Evolutionary conservation across 92 coral and sea anemone genomes (phyloP), one percentile per base, ranked within the genome.

Genomic region (Scolanthus callimorphus): DNA sequence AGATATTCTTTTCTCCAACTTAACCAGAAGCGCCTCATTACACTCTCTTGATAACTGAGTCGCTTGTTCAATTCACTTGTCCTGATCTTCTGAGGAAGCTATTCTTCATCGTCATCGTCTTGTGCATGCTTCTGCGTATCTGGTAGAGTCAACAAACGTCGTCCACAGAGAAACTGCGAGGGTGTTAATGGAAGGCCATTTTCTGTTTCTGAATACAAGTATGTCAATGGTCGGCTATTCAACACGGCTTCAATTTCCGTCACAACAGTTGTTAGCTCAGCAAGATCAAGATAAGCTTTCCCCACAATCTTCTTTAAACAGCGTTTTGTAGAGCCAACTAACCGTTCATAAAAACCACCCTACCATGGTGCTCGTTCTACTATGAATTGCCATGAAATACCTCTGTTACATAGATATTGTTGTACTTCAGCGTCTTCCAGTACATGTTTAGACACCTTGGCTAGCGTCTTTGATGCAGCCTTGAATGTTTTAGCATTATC

Each of bases 301-400:
- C 80, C 80, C 0, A 73, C 71, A 28, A 49, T 62, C 37, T 73
- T 73, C 80, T 24, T 63, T 11, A 73, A 17, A 6, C 64, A 47
- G 2, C 2, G 25, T 30, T 73, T 73, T 9, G 63, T 51, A 15
- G 53, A 25, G 0, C 80, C 73, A 52, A 63, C 45, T 0, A 73
- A 51, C 6, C 80, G 27, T 25, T 73, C 80, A 56, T 71, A 73
- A 12, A 72, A 72, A 21, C 79, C 64, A 4, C 79, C 63, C 15
- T 72, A 72, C 79, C 79, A n/a, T n/a, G n/a, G n/a, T n/a, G n/a
- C n/a, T n/a, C n/a, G n/a, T n/a, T n/a, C n/a, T n/a, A n/a, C n/a
- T 62, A 73, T 73, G 61, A 73, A 73, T 13, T 73, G 34, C 65
- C 72, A 63, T 0, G 51, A 55, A 11, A 73, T 21, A 2, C 64